These are phyloP conservation scores for Hylaea fasciaria DNA, from an alignment of 2,888 invertebrate genomes.

Conservation along the genomic window DNA sequence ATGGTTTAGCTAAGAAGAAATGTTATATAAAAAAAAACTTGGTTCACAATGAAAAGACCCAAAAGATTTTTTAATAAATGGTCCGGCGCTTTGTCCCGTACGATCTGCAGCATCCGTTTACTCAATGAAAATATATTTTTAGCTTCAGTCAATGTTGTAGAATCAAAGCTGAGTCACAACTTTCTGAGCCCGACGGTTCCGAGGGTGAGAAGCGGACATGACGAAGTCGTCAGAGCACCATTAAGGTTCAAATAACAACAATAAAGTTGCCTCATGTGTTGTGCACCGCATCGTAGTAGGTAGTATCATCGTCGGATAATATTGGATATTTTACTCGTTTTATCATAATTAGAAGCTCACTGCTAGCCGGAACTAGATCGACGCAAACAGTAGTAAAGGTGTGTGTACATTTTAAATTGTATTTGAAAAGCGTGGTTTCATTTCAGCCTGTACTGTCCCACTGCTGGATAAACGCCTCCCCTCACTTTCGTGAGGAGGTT, in stretches of 20 bases:
- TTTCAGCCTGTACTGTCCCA: no score
- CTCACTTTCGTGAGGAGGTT: no score
- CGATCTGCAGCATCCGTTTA: neutral
- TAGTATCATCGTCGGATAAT: constrained; percentile 36
- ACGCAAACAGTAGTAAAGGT: constrained; percentile 35
- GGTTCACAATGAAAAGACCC: no score
- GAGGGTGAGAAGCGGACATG: constrained; percentile 40
- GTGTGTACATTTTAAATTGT: constrained; percentile 37
- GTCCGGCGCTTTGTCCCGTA: no score
- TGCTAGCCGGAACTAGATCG: constrained; percentile 62
- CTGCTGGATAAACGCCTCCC: no score
- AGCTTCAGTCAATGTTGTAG: constrained; percentile 1
- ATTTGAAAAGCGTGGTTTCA: constrained; percentile 9
- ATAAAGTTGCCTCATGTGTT: constrained; percentile 36
- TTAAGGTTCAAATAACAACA: constrained; percentile 34
- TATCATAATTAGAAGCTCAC: constrained; percentile 52
- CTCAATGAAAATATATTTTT: constrained; percentile 6
- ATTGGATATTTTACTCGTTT: constrained; percentile 49
- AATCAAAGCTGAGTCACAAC: constrained; percentile 26
- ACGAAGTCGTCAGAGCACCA: constrained; percentile 40
- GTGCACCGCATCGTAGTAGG: constrained; percentile 33
- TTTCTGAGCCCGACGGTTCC: constrained; percentile 35
- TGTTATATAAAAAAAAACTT: no score
- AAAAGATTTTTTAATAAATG: neutral
- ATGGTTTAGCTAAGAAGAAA: no score